A percentile compares a stretch with the other conserved stretches of the same genome.
These are phyloP conservation scores for Harlomillsia oculata DNA, from an alignment of 1,140 invertebrate genomes.

Conservation along the genomic window DNA sequence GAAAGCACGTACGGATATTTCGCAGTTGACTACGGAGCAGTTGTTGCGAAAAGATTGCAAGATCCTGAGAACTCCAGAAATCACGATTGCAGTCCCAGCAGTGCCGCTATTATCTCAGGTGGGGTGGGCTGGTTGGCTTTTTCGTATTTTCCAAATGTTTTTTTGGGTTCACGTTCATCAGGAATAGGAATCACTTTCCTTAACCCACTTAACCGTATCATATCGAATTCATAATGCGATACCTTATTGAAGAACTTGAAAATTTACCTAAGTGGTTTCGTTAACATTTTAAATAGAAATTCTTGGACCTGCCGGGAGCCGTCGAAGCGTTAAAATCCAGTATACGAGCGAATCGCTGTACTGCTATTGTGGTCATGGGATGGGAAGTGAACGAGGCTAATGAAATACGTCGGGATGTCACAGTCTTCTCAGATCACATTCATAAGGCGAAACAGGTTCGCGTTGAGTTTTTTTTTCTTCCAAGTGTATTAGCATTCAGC, in stretches of 20 bases:
- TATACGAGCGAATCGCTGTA: constrained; percentile 17
- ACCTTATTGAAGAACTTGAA: too few relatives aligned
- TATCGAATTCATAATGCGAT: neutral
- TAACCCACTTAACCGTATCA: neutral
- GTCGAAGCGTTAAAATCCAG: constrained; percentile 26
- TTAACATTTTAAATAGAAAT: too few relatives aligned
- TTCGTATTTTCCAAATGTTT: too few relatives aligned
- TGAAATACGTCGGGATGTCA: constrained; percentile 28
- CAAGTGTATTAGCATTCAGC: too few relatives aligned
- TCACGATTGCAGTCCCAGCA: constrained; percentile 48
- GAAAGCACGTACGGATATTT: constrained; percentile 50
- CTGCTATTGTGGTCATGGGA: constrained; percentile 32
- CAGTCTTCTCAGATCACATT: constrained; percentile 30
- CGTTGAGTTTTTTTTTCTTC: too few relatives aligned
- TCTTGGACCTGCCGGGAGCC: constrained; percentile 31
- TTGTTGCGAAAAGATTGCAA: constrained; percentile 57
- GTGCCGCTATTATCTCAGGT: constrained; percentile 47
- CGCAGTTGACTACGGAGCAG: constrained; percentile 45
- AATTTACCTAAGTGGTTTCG: too few relatives aligned
- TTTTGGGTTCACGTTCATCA: neutral
- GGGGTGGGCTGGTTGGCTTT: too few relatives aligned
- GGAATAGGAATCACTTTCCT: neutral
- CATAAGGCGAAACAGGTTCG: constrained; percentile 34
- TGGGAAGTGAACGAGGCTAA: constrained; percentile 21
- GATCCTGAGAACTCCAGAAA: constrained; percentile 42